Base-by-base conservation (phyloP, 2,888 invertebrate genomes). In the Erannis defoliaria region DNA sequence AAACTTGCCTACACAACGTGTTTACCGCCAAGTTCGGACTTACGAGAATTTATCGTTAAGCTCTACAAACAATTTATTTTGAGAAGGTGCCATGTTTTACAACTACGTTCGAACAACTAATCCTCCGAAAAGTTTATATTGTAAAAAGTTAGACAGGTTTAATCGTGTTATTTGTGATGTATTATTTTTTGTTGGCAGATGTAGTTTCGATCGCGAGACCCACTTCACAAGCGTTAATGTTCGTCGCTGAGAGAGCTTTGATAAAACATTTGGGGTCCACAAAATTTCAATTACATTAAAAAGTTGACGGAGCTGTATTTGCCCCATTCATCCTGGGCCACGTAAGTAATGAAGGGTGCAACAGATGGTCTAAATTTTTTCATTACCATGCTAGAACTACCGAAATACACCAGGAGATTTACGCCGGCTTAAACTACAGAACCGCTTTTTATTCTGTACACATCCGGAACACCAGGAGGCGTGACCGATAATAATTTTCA, bases 321-420 rank as follows among this genome's bases (percentile, higher is more conserved):
- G 82, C 85, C 85, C 88, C 82, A 85, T 88, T 85, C 84, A 84
- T 81, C 74, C 78, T 73, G 76, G 72, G 77, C 76, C 74, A 82
- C 76, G 78, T 77, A 86, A 77, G 86, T 88, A 90, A 90, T 89
- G 90, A 89, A 92, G 92, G 92, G 92, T 88, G 90, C 86, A 91
- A 91, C 92, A 93, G 92, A 91, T 92, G 92, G 89, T 89, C 76
- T 80, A 80, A 77, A 90, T 91, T 90, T 90, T 91, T 91, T 90
- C 88, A 90, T 90, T 90, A 88, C 81, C 82, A 83, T 81, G 79
- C 78, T 82, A 83, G 80, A 89, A 87, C 89, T 86, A 85, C 82
- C 83, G 80, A 80, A 81, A 76, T 83, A 77, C 77, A 82, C 81
- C 80, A 81, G 75, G 81, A 88, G 89, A 91, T 91, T 91, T 89